Evolutionary conservation across 1,140 invertebrate genomes (phyloP), one percentile per base, ranked within the genome.

Genomic region (Megalonaias nervosa): DNA sequence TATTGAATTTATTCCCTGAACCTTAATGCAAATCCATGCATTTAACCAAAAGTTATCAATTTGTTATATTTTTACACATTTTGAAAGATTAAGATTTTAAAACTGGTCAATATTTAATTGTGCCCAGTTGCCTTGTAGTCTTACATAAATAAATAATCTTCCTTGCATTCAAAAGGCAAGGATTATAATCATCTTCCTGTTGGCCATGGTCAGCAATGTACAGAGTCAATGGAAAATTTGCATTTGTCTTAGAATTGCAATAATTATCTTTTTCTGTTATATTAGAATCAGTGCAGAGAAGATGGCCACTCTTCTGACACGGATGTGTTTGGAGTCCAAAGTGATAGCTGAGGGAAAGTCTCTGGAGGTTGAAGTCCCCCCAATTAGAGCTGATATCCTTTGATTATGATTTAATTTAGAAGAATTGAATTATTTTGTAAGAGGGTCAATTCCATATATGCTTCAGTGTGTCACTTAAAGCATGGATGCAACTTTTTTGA

Each of bases 281-380:
- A 90, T 72, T 86, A 95, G 94, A 80, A 93, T 94, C 88, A 91
- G 88, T n/a, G 92, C 94, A 0, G 92, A 94, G 15, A 90, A 93
- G 67, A 92, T 99, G 79, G 94, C 95, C 0, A 89, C 92, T n/a
- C 91, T 97, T 59, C 90, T 99, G 55, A 95, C 94, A 1, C 94
- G 94, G 85, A 99, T 99, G 98, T 96, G 96, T 82, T 91, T 99
- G 19, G 91, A 93, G 85, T 92, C 95, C 0, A 84, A 90, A 74
- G 88, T 92, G 48, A 71, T 86, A 23, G 74, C 85, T 16, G 73
- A 79, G 38, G 87, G 88, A 5, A 67, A 88, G n/a, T 71, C 86
- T 61, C 89, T 92, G 60, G 86, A 88, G n/a, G 90, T 90, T 9
- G 90, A 93, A 76, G 91, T 93, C 58, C 91, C 97, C 55, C 90